A percentile compares a stretch with the other conserved stretches of the same genome.
These are phyloP conservation scores for Agelaius tricolor DNA, from an alignment of 2,113 vertebrate genomes.

Conservation along the genomic window DNA sequence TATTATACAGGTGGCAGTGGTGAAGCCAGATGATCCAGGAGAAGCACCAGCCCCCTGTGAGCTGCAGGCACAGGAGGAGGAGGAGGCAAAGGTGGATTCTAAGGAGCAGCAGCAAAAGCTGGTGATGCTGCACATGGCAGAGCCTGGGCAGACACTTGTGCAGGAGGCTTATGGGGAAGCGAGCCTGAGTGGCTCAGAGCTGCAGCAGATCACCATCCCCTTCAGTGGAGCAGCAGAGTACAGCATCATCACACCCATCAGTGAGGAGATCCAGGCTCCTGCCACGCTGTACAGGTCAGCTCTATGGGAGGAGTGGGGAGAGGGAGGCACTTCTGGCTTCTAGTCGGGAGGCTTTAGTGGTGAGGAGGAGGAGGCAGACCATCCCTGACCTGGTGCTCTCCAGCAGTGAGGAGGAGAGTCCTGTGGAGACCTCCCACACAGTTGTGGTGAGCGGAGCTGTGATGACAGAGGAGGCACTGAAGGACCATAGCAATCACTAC, in stretches of 20 bases:
- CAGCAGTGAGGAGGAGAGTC: constrained; percentile 58
- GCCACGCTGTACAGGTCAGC: constrained; percentile 81
- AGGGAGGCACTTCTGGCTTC: not conserved
- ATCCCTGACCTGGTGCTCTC: not conserved
- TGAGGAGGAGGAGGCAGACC: not conserved
- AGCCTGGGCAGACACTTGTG: constrained; percentile 75
- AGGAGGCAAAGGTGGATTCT: not conserved
- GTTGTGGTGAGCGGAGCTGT: constrained; percentile 75
- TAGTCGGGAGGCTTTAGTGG: not conserved
- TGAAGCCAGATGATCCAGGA: constrained; percentile 72
- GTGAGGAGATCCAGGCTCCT: constrained; percentile 80
- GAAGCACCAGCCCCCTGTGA: not conserved
- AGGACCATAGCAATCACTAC: constrained; percentile 80
- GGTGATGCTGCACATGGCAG: constrained; percentile 87
- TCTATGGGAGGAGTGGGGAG: not conserved
- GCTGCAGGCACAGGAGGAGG: constrained; percentile 13
- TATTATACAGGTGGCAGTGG: constrained; percentile 80
- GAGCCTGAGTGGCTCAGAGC: constrained; percentile 66
- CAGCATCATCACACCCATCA: constrained; percentile 82
- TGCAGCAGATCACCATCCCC: constrained; percentile 85
- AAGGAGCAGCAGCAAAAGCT: constrained; percentile 76
- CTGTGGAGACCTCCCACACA: constrained; percentile 58
- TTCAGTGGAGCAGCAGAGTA: constrained; percentile 77
- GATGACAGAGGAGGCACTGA: constrained; percentile 77
- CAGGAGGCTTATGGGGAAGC: constrained; percentile 76